Conservation (phyloP, 2,113 vertebrate species). For the Caranx ignobilis region DNA sequence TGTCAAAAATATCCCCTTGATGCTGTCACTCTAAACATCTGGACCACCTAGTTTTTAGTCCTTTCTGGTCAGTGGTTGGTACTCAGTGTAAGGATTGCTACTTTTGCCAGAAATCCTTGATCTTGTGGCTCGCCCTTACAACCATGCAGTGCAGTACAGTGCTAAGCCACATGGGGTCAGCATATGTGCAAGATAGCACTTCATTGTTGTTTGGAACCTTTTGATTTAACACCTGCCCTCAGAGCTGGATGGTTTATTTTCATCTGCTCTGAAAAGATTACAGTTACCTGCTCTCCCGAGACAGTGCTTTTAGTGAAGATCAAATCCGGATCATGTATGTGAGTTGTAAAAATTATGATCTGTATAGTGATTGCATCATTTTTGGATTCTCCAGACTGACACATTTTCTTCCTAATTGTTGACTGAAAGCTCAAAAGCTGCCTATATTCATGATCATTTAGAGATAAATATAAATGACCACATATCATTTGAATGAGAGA, state of each 20-base stretch:
- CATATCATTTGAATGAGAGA: background rate
- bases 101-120: background rate
- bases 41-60: background rate
- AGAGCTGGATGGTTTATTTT: background rate
- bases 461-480: background rate
- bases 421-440: background rate
- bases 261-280: background rate
- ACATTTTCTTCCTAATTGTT: background rate
- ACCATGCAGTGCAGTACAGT: slow-evolving; percentile 10
- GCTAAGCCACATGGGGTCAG: slow-evolving; percentile 44
- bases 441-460: background rate
- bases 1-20: background rate
- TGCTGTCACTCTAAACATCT: background rate
- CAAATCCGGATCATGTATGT: background rate
- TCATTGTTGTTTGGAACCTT: background rate
- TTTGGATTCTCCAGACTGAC: background rate
- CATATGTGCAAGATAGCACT: background rate
- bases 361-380: background rate
- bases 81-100: background rate
- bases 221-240: background rate
- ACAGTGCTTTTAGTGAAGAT: background rate
- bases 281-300: background rate
- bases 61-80: background rate
- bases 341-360: background rate
- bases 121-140: background rate